Evolutionary conservation across 2,888 invertebrate genomes (phyloP), one percentile per base, ranked within the genome.

Genomic region (Pemphredon lugubris): DNA sequence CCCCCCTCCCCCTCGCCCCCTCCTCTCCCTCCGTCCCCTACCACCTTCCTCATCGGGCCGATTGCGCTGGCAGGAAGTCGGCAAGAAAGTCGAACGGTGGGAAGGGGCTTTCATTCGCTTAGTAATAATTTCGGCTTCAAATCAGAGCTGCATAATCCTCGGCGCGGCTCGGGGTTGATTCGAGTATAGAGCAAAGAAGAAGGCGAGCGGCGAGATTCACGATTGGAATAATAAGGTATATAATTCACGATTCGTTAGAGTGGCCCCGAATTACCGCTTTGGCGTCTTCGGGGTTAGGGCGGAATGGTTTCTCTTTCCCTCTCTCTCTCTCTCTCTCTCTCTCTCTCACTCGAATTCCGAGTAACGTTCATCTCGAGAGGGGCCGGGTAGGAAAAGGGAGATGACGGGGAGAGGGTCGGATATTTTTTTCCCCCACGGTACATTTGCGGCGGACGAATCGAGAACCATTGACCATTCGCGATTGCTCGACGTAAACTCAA

Each of bases 211-310:
- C 44, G 66, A n/a, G 30, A 66, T 44, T 32, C 39, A 3, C 69
- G 64, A 60, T 68, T 59, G 66, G 57, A 72, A 60, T 53, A 66
- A 66, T 61, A 66, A 63, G 70, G 53, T 45, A 47, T 54, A 70
- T 64, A 71, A 71, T 71, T 68, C 68, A 71, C 70, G 71, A 72
- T 69, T 72, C 72, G 72, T 72, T 72, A 72, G 55, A 50, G 37
- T 18, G 37, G 30, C 9, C 42, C 9, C 20, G 54, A 66, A 69
- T 57, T 47, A 57, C 57, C 66, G 69, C 37, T 40, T 40, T 30
- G 16, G 34, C 54, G 3, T 26, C 26, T 7, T 26, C 11, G 11
- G 2, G 6, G 34, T 7, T n/a, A n/a, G n/a, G n/a, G n/a, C n/a
- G n/a, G n/a, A n/a, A n/a, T n/a, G n/a, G n/a, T n/a, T n/a, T n/a